These are phyloP conservation scores for Rhinichthys klamathensis DNA, from an alignment of 2,113 vertebrate species.

Conservation along the genomic window DNA sequence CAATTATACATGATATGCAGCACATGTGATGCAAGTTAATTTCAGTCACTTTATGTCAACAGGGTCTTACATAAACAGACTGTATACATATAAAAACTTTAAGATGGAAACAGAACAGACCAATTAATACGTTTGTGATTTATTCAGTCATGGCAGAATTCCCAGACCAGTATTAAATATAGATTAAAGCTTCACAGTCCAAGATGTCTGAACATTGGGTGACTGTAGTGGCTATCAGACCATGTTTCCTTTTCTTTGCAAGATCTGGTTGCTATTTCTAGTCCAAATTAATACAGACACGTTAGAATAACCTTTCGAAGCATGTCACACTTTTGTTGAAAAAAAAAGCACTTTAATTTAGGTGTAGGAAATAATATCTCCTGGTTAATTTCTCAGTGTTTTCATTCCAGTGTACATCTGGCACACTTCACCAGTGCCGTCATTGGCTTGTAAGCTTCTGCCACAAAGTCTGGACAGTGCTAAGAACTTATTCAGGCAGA, in stretches of 20 bases:
- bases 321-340: neutral
- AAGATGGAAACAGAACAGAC: slow-evolving; percentile 12
- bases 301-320: slow-evolving; percentile 17
- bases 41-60: neutral
- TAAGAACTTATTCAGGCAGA: slow-evolving; percentile 35
- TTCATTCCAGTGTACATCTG: slow-evolving; percentile 1
- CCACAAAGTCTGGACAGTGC: slow-evolving; percentile 16
- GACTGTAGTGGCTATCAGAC: neutral
- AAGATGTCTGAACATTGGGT: neutral
- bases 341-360: slow-evolving; percentile 6
- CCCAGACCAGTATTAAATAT: neutral
- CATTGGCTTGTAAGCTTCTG: slow-evolving; percentile 1
- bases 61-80: neutral
- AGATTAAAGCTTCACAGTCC: slow-evolving; percentile 22
- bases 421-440: slow-evolving; percentile 23
- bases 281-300: slow-evolving; percentile 2
- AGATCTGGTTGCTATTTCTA: slow-evolving; percentile 1
- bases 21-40: neutral
- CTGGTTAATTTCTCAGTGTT: slow-evolving; percentile 30
- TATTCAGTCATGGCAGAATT: slow-evolving; percentile 22
- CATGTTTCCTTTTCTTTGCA: neutral
- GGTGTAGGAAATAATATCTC: slow-evolving; percentile 4
- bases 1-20: neutral
- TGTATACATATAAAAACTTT: neutral
- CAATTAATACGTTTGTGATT: slow-evolving; percentile 18